A percentile compares a stretch with the other conserved stretches of the same genome.
These are phyloP conservation scores for Andrena chrysosceles DNA, from an alignment of 2,888 invertebrate species.

Conservation along the genomic window DNA sequence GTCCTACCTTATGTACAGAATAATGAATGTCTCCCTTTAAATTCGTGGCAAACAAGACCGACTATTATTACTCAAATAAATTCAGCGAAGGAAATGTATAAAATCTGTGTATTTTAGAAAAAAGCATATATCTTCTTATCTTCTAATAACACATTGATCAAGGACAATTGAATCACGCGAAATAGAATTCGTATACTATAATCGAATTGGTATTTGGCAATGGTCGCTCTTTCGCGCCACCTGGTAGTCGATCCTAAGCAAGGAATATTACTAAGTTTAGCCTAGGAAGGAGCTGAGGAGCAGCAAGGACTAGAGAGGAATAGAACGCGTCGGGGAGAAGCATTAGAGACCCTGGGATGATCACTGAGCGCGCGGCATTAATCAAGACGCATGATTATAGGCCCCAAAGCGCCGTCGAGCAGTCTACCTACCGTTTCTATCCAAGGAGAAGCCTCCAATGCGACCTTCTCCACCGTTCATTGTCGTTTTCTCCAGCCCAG, in stretches of 20 bases:
- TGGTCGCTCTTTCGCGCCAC: constrained; percentile 54
- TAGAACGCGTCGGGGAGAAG: constrained; percentile 72
- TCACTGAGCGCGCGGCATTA: constrained; percentile 84
- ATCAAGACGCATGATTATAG: constrained; percentile 85
- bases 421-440: constrained; percentile 66
- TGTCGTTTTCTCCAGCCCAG: constrained; percentile 71
- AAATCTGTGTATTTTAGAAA: too few species aligned
- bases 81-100: too few species aligned
- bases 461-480: constrained; percentile 72
- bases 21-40: background rate
- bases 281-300: constrained; percentile 63
- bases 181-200: background rate
- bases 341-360: constrained; percentile 83
- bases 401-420: constrained; percentile 79
- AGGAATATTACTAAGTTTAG: constrained; percentile 79
- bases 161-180: background rate
- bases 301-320: constrained; percentile 72
- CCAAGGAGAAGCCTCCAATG: constrained; percentile 69
- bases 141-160: too few species aligned
- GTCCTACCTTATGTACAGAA: too few species aligned
- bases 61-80: background rate
- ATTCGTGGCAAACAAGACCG: background rate
- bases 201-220: background rate
- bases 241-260: constrained; percentile 66
- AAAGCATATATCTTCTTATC: too few species aligned